Base-by-base conservation (phyloP, 2,797 vertebrate genomes). In the Choloepus didactylus region DNA sequence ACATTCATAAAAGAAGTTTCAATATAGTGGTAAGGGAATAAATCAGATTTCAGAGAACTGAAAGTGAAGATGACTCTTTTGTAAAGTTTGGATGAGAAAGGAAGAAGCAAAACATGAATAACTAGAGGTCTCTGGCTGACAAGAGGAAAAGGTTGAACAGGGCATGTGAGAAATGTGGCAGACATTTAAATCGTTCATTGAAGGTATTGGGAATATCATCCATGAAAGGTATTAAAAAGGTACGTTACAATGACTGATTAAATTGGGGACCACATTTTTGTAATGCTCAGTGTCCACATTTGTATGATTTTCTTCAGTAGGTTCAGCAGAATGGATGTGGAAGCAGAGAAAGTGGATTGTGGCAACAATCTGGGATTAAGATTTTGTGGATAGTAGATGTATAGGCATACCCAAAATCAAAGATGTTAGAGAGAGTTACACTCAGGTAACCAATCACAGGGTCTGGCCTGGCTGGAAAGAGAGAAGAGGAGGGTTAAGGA, bases 11-110 rank as follows among this genome's bases (percentile, higher is more conserved):
- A 93, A 77, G 16, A 83, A 73, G 11, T 86, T 83, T 79, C 15
- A 79, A 16, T 44, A 64, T 21, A 7, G 29, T 84, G 14, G 3
- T 44, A 16, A 84, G 25, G 12, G 9, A 60, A 64, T 6, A 92
- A 75, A 85, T 51, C 31, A 87, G 18, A 84, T 90, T 92, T 84
- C 51, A 87, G 27, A 80, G 31, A 95, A 69, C 8, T 83, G 29
- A 76, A 96, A 81, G 16, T n/a, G 27, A 56, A 44, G 46, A n/a
- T 4, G 41, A 23, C 11, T 67, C 23, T 51, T 82, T 44, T 15
- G 4, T n/a, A 70, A 91, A 87, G 49, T 76, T 56, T 85, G 44
- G 23, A 79, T 75, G 4, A 93, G 38, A 89, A 87, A 87, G 46
- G 1, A 2, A 77, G 23, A 70, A 72, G 14, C 54, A 21, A 54